These are phyloP conservation scores for Phaenicophaeus curvirostris DNA, from an alignment of 2,797 vertebrate species.

Conservation along the genomic window DNA sequence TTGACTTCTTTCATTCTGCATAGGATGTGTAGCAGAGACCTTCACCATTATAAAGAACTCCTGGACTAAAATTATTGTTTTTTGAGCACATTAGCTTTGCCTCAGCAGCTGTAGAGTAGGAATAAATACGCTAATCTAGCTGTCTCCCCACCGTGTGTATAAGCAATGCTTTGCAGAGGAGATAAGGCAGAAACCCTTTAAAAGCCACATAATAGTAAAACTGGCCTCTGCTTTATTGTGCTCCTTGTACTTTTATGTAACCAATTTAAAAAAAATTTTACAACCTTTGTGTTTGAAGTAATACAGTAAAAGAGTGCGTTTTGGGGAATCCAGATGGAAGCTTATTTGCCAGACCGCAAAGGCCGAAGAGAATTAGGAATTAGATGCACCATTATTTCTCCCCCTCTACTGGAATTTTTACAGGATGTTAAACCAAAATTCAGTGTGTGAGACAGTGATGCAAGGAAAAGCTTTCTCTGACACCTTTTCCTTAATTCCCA, in stretches of 20 bases:
- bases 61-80: neutral
- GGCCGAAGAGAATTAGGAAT: slow-evolving; percentile 26
- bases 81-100: neutral
- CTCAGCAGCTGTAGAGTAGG: neutral
- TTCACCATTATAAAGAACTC: neutral
- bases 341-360: slow-evolving; percentile 16
- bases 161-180: neutral
- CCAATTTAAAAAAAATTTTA: slow-evolving; percentile 30
- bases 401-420: neutral
- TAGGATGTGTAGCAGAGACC: neutral
- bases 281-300: neutral
- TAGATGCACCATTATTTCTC: neutral
- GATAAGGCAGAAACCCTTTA: slow-evolving; percentile 16
- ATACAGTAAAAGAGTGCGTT: neutral
- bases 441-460: slow-evolving; percentile 4
- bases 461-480: slow-evolving; percentile 48
- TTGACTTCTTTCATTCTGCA: neutral
- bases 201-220: slow-evolving; percentile 29
- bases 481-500: slow-evolving; percentile 46
- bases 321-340: neutral
- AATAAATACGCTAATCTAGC: neutral
- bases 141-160: neutral
- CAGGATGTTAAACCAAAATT: slow-evolving; percentile 17
- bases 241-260: slow-evolving; percentile 39
- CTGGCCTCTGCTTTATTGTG: slow-evolving; percentile 10